These are phyloP conservation scores for Brachionus koreanus DNA, from an alignment of 1,140 invertebrate species.

Conservation along the genomic window DNA sequence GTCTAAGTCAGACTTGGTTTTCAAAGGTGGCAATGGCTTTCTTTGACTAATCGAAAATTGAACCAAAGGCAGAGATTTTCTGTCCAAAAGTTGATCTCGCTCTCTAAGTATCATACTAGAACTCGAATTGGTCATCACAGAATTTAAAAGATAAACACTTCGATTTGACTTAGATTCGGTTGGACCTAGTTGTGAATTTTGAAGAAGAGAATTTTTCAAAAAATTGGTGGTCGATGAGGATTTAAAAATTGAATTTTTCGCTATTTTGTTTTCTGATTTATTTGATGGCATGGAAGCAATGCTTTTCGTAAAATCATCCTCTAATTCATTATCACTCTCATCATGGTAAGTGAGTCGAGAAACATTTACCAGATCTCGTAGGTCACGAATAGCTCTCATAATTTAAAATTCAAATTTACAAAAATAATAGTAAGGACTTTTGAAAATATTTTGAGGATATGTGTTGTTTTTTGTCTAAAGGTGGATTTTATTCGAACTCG, in stretches of 20 bases:
- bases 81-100: background rate
- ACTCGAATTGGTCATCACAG: background rate
- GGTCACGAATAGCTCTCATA: slow-evolving; percentile 55
- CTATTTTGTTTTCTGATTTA: background rate
- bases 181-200: background rate
- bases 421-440: background rate
- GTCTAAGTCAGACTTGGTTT: background rate
- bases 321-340: slow-evolving; percentile 50
- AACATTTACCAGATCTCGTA: slow-evolving; percentile 55
- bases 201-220: background rate
- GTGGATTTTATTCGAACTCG: slow-evolving; percentile 17
- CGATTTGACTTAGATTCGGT: background rate
- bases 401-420: slow-evolving; percentile 12
- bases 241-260: background rate
- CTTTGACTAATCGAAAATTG: background rate
- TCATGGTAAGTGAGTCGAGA: slow-evolving; percentile 52
- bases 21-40: slow-evolving; percentile 17
- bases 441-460: background rate
- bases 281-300: slow-evolving; percentile 26
- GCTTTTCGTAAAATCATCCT: slow-evolving; percentile 48
- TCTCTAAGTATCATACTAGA: slow-evolving; percentile 3
- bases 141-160: background rate
- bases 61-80: background rate
- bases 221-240: background rate
- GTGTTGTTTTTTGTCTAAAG: background rate